Evolutionary conservation across 1,140 invertebrate species (phyloP).

Genomic region (Phymorhynchus buccinoides): DNA sequence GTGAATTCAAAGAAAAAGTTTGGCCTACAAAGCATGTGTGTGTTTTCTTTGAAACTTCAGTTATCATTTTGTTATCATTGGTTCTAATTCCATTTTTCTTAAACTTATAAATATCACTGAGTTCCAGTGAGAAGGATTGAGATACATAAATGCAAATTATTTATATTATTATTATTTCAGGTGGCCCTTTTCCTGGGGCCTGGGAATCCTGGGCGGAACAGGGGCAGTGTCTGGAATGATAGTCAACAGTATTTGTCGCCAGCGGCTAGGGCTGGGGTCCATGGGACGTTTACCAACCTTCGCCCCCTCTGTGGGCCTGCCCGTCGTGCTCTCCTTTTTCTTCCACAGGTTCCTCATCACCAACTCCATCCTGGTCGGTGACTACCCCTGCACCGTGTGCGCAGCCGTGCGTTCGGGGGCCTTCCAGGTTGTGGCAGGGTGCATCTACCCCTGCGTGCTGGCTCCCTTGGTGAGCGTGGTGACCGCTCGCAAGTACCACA

Average conservation of each 20-base stretch:
- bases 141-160: not conserved
- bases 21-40: no score
- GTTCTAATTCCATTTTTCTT: no score
- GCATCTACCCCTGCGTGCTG: conserved; percentile 37
- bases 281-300: conserved; percentile 15
- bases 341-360: conserved; percentile 33
- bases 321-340: not conserved
- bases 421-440: conserved; percentile 24
- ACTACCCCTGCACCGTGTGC: conserved; percentile 40
- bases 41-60: no score
- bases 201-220: conserved; percentile 5
- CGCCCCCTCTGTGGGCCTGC: conserved; percentile 31
- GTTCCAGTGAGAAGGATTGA: not conserved
- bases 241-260: conserved; percentile 37
- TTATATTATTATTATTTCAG: conserved; percentile 15
- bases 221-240: not conserved
- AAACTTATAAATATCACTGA: not conserved
- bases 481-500: conserved; percentile 38
- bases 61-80: no score
- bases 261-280: conserved; percentile 7
- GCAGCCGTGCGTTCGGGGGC: conserved; percentile 27
- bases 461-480: conserved; percentile 30
- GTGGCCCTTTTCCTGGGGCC: conserved; percentile 40
- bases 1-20: no score
- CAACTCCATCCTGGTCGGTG: conserved; percentile 32